These are phyloP conservation scores for Cancer borealis DNA, from an alignment of 2,888 invertebrate species.

Conservation along the genomic window DNA sequence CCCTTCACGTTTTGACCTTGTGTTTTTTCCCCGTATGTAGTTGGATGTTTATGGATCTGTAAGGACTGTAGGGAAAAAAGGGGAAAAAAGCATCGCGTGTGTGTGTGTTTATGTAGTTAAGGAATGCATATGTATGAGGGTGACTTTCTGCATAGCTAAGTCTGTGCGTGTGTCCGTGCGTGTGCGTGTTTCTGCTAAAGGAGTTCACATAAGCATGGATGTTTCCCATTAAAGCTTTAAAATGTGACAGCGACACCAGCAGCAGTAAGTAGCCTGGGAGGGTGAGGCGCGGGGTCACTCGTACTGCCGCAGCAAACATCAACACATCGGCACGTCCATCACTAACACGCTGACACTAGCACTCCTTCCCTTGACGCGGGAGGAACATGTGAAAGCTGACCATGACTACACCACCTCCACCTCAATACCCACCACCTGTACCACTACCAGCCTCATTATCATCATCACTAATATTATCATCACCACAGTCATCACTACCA, in stretches of 20 bases:
- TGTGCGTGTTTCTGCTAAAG: background rate
- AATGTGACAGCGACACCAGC: background rate
- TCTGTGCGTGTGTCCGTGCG: background rate
- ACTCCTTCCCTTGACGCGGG: background rate
- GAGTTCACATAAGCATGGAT: background rate
- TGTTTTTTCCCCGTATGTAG: background rate
- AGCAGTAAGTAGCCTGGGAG: background rate
- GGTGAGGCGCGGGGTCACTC: background rate
- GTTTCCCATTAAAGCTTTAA: background rate
- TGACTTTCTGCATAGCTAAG: background rate
- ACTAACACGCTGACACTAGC: background rate
- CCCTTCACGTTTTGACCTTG: background rate
- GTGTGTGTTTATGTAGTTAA: background rate
- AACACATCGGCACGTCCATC: background rate
- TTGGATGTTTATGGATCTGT: background rate
- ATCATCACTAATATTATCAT: background rate
- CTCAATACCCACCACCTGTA: background rate
- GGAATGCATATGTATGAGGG: background rate
- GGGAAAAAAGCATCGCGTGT: background rate
- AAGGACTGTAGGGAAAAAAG: background rate
- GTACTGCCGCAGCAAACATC: background rate
- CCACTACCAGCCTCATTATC: background rate
- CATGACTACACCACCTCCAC: background rate
- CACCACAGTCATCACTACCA: background rate
- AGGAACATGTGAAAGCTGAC: constrained; percentile 29